These are phyloP conservation scores for Drosophila neotestacea DNA, from an alignment of 2,888 invertebrate species.

Conservation along the genomic window DNA sequence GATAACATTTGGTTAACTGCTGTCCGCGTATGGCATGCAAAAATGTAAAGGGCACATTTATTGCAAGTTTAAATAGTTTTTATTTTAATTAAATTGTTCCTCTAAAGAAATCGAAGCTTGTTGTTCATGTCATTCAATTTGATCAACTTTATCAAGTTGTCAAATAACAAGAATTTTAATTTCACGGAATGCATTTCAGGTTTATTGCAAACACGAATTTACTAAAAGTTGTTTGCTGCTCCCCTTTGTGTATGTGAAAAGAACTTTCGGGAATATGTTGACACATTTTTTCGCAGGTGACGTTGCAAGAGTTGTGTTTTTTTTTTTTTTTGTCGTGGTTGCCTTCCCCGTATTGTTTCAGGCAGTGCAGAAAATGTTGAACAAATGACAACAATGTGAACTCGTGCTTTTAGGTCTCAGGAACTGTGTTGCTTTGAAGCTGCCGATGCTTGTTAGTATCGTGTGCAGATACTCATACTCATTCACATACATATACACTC, in stretches of 20 bases:
- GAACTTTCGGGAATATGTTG: constrained; percentile 47
- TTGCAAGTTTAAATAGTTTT: not conserved
- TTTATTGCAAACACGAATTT: not conserved
- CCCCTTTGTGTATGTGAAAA: not conserved
- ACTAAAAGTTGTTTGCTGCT: not conserved
- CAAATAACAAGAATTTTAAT: not conserved
- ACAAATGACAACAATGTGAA: constrained; percentile 44
- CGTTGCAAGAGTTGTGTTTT: constrained; percentile 1
- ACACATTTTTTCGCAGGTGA: constrained; percentile 31
- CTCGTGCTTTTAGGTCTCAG: constrained; percentile 8
- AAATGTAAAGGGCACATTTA: not conserved
- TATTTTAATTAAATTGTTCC: not conserved
- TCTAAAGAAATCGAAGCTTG: not conserved
- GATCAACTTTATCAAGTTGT: not conserved
- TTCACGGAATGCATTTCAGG: not conserved
- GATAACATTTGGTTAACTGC: not conserved
- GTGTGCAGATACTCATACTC: not conserved
- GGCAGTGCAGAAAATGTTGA: constrained; percentile 19
- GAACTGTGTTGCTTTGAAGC: constrained; percentile 19
- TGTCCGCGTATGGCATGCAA: not conserved
- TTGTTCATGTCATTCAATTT: not conserved
- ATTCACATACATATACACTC: not conserved
- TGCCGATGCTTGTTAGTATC: constrained; percentile 2
- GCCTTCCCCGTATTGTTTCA: not conserved
- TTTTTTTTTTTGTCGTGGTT: constrained; percentile 3